Conservation (phyloP, 2,888 invertebrate genomes). For the Meandrusa payeni region DNA sequence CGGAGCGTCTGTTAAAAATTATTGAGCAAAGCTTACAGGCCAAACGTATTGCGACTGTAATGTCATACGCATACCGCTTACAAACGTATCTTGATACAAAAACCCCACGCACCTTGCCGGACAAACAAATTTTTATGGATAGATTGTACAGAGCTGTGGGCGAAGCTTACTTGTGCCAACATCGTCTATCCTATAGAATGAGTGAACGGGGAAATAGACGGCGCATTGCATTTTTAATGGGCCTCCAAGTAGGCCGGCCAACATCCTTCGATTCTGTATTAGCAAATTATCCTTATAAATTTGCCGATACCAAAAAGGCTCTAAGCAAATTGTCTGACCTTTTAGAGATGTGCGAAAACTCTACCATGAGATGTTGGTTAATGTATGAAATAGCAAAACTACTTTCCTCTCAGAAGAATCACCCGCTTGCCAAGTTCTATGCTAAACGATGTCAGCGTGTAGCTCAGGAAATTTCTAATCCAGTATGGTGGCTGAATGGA, state of each 20-base stretch:
- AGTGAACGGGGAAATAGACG: slow-evolving; percentile 70
- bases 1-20: slow-evolving; percentile 56
- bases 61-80: slow-evolving; percentile 66
- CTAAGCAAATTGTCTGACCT: slow-evolving; percentile 52
- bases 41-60: slow-evolving; percentile 59
- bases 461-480: slow-evolving; percentile 56
- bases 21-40: slow-evolving; percentile 58
- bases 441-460: slow-evolving; percentile 69
- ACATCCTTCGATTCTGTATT: slow-evolving; percentile 74
- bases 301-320: slow-evolving; percentile 61
- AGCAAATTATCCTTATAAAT: slow-evolving; percentile 69
- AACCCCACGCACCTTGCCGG: slow-evolving; percentile 63
- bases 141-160: slow-evolving; percentile 67
- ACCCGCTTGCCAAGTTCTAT: slow-evolving; percentile 68
- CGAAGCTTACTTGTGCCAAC: slow-evolving; percentile 63
- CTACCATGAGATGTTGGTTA: slow-evolving; percentile 71
- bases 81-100: slow-evolving; percentile 65
- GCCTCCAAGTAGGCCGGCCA: slow-evolving; percentile 61
- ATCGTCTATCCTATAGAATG: slow-evolving; percentile 65
- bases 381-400: slow-evolving; percentile 69
- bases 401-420: slow-evolving; percentile 65
- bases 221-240: slow-evolving; percentile 71
- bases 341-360: slow-evolving; percentile 71
- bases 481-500: slow-evolving; percentile 72
- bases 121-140: slow-evolving; percentile 64